Conservation (phyloP, 2,797 vertebrate genomes). For the Xiphophorus birchmanni region DNA sequence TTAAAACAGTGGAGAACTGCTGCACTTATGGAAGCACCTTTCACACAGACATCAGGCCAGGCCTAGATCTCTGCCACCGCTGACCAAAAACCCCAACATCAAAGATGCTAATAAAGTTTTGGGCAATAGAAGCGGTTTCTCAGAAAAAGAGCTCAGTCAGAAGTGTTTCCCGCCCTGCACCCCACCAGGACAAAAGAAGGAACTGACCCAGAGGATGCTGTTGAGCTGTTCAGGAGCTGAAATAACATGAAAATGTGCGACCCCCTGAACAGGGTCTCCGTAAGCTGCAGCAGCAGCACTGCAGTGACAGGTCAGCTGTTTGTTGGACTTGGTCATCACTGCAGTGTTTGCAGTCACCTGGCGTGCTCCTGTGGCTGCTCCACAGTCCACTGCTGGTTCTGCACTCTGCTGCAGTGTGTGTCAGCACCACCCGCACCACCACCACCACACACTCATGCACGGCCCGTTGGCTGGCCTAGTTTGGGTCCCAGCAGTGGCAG, state of each 20-base stretch:
- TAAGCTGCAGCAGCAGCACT: neutral
- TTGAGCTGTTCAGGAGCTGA: conserved; percentile 83
- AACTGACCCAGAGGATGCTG: conserved; percentile 82
- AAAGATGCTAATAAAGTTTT: conserved; percentile 56
- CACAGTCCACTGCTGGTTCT: conserved; percentile 47
- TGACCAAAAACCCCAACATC: conserved; percentile 73
- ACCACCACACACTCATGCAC: conserved; percentile 14
- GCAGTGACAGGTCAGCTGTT: neutral
- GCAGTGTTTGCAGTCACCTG: conserved; percentile 34
- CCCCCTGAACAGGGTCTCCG: neutral
- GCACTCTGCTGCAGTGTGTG: conserved; percentile 42
- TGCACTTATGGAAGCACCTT: neutral
- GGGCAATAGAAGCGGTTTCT: conserved; percentile 55
- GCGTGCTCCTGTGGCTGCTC: conserved; percentile 34
- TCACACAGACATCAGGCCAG: conserved; percentile 59
- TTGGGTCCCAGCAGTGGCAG: conserved; percentile 68
- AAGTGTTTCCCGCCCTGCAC: conserved; percentile 80
- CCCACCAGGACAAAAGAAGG: conserved; percentile 83
- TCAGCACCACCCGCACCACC: conserved; percentile 37
- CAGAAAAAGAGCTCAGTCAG: conserved; percentile 58
- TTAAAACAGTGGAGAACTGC: neutral
- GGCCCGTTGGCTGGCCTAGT: conserved; percentile 71
- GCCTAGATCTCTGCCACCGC: conserved; percentile 86
- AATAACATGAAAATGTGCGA: too few species aligned
- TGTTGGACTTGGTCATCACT: conserved; percentile 16